A percentile compares a stretch with the other conserved stretches of the same genome.
Conservation (phyloP, 1,140 invertebrate genomes). For the Geopemphigus sp. region DNA sequence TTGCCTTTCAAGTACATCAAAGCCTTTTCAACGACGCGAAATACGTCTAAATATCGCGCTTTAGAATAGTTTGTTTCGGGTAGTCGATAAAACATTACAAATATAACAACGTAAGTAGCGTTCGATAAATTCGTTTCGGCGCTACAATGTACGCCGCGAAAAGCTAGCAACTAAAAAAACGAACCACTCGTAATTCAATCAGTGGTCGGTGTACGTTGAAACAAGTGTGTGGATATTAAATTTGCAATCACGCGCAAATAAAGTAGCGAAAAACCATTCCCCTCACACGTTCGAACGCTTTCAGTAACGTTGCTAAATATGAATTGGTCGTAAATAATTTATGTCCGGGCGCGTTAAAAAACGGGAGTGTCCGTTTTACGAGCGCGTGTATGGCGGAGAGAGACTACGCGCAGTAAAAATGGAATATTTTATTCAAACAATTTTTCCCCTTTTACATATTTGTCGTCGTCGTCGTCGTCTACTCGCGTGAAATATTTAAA, state of each 20-base stretch:
- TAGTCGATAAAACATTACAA: too few species aligned
- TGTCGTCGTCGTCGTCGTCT: too few species aligned
- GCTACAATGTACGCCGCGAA: too few species aligned
- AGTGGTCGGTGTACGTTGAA: too few species aligned
- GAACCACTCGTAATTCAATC: not conserved
- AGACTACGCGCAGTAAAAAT: not conserved
- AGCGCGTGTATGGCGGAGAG: too few species aligned
- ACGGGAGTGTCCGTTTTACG: not conserved
- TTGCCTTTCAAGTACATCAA: too few species aligned
- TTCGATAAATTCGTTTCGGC: too few species aligned
- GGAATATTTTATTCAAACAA: constrained; percentile 4
- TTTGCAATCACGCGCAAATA: not conserved
- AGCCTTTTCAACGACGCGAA: too few species aligned
- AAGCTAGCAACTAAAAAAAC: too few species aligned
- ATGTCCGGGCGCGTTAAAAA: not conserved
- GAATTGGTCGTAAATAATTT: constrained; percentile 16
- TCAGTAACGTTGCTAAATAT: constrained; percentile 10
- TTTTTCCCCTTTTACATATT: not conserved
- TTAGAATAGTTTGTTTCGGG: too few species aligned
- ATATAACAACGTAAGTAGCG: too few species aligned
- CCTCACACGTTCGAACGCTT: not conserved
- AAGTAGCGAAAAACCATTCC: not conserved
- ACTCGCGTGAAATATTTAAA: not conserved
- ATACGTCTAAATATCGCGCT: too few species aligned
- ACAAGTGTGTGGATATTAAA: not conserved